Percentiles rank a stretch among this genome's conserved stretches.
Evolutionary conservation across 2,113 vertebrate species (phyloP).

Genomic region (Carlito syrichta): DNA sequence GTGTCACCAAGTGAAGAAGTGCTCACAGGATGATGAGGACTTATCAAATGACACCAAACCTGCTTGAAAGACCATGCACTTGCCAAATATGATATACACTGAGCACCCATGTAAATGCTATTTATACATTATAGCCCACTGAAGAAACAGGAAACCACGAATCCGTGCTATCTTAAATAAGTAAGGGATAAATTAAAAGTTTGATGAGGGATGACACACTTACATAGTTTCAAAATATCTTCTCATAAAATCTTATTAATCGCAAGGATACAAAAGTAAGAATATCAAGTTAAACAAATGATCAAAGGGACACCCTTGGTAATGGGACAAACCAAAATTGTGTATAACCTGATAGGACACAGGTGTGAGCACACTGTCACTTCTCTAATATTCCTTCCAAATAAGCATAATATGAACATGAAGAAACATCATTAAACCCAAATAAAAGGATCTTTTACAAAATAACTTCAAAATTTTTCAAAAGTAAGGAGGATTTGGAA

Average conservation of each 20-base stretch:
- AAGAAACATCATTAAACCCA: neutral
- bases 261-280: neutral
- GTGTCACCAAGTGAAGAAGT: neutral
- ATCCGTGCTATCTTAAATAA: neutral
- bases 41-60: neutral
- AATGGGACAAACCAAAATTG: neutral
- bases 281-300: neutral
- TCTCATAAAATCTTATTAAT: neutral
- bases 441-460: neutral
- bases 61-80: neutral
- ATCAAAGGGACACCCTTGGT: neutral
- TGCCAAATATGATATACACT: neutral
- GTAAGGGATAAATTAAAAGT: neutral
- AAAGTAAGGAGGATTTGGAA: neutral
- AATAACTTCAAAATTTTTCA: neutral
- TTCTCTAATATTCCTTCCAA: neutral
- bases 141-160: neutral
- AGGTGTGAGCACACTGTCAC: neutral
- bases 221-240: neutral
- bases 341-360: neutral
- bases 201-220: neutral
- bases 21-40: neutral
- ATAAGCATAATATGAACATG: neutral
- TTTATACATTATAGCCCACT: neutral
- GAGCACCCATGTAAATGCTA: neutral